Conservation (phyloP, 2,888 invertebrate species). For the Drosophila mayaguana region DNA sequence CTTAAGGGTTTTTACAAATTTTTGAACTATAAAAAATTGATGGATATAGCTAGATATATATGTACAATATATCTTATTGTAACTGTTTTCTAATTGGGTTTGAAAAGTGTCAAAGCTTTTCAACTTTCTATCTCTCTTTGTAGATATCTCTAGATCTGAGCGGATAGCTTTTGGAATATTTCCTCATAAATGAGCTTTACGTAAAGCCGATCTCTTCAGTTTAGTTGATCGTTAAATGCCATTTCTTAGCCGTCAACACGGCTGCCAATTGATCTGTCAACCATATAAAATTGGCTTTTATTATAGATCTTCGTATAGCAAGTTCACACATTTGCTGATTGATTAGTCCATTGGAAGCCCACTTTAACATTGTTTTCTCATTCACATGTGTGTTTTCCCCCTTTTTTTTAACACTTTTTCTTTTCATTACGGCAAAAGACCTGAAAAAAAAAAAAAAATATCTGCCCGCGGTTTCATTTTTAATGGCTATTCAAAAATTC, state of each 20-base stretch:
- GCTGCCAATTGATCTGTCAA: background rate
- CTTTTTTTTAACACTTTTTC: background rate
- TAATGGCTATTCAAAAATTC: constrained; percentile 35
- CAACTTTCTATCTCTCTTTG: background rate
- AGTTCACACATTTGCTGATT: constrained; percentile 47
- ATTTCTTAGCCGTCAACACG: background rate
- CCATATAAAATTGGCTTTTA: background rate
- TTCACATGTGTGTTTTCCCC: constrained; percentile 45
- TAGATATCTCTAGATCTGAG: background rate
- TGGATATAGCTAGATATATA: background rate
- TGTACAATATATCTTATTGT: background rate
- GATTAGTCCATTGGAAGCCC: constrained; percentile 50
- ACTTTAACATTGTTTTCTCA: constrained; percentile 59
- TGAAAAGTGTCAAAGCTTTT: background rate
- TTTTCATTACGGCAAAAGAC: constrained; percentile 13
- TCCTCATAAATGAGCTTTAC: background rate
- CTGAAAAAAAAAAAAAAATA: background rate
- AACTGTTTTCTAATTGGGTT: background rate
- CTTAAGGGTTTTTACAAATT: background rate
- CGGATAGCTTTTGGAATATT: background rate
- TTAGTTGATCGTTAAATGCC: background rate
- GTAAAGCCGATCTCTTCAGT: background rate
- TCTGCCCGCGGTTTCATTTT: constrained; percentile 31
- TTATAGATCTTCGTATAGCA: constrained; percentile 1
- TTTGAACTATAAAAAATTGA: background rate